Conservation (phyloP, 2,113 vertebrate genomes). For the Acanthochromis polyacanthus region DNA sequence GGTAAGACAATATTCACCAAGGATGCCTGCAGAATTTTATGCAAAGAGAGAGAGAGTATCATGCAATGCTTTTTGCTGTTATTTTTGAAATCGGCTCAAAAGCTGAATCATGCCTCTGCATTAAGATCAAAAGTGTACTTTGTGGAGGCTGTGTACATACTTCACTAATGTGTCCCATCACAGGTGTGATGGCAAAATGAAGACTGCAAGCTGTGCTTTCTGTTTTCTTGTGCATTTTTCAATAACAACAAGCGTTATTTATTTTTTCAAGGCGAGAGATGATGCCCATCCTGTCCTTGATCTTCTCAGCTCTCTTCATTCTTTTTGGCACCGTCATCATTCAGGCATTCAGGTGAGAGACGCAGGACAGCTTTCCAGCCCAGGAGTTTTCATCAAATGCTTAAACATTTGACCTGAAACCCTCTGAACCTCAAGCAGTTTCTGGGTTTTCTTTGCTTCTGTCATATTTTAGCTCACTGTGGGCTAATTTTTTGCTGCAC, state of each 20-base stretch:
- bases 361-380: neutral
- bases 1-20: slow-evolving; percentile 82
- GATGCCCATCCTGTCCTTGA: slow-evolving; percentile 95
- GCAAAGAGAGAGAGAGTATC: neutral
- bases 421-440: too few species aligned
- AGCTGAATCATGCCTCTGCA: slow-evolving; percentile 22
- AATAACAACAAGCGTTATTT: slow-evolving; percentile 14
- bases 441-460: too few species aligned
- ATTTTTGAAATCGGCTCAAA: slow-evolving; percentile 9
- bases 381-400: neutral
- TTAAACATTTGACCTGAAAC: too few species aligned
- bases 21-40: neutral
- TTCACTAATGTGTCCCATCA: neutral
- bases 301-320: slow-evolving; percentile 95
- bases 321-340: slow-evolving; percentile 94
- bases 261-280: slow-evolving; percentile 90
- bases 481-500: too few species aligned
- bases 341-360: slow-evolving; percentile 93
- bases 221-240: neutral
- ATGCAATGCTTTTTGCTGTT: neutral
- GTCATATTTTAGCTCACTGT: too few species aligned
- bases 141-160: neutral
- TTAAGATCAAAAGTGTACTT: neutral
- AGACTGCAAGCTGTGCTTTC: neutral
- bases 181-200: neutral